Percentiles rank a stretch among this genome's conserved stretches.
Conservation (phyloP, 92 coral and sea anemone genomes). For the Porites rus region DNA sequence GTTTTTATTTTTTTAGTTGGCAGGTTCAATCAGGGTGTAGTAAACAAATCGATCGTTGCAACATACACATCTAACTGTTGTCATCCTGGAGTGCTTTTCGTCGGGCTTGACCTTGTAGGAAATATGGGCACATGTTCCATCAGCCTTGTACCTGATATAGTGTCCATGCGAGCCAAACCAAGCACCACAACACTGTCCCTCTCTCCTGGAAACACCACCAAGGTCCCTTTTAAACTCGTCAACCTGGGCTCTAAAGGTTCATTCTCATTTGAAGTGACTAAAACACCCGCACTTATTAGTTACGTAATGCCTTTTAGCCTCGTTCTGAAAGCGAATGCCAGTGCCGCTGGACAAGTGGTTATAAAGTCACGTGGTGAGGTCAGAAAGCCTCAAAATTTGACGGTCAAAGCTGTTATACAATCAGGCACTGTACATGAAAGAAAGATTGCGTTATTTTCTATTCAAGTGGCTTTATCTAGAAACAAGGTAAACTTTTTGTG, state of each 20-base stretch:
- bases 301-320: slow-evolving; percentile 53
- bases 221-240: slow-evolving; percentile 47
- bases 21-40: slow-evolving; percentile 20
- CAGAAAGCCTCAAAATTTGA: not conserved
- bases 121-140: slow-evolving; percentile 52
- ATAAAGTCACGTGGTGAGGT: slow-evolving; percentile 16
- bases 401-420: slow-evolving; percentile 18
- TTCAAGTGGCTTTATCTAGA: not conserved
- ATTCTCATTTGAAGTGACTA: slow-evolving; percentile 36
- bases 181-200: slow-evolving; percentile 30
- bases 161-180: slow-evolving; percentile 19
- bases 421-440: not conserved
- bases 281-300: slow-evolving; percentile 8
- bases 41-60: slow-evolving; percentile 28
- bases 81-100: slow-evolving; percentile 21
- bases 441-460: slow-evolving; percentile 1
- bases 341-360: slow-evolving; percentile 17
- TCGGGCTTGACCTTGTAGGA: slow-evolving; percentile 48
- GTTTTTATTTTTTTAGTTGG: slow-evolving; percentile 12
- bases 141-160: slow-evolving; percentile 43
- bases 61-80: slow-evolving; percentile 47
- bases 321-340: slow-evolving; percentile 19
- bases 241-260: slow-evolving; percentile 49
- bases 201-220: slow-evolving; percentile 24
- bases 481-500: too few species aligned